A percentile compares a stretch with the other conserved stretches of the same genome.
Evolutionary conservation across 2,113 vertebrate species (phyloP).

Genomic region (Oreochromis aureus): DNA sequence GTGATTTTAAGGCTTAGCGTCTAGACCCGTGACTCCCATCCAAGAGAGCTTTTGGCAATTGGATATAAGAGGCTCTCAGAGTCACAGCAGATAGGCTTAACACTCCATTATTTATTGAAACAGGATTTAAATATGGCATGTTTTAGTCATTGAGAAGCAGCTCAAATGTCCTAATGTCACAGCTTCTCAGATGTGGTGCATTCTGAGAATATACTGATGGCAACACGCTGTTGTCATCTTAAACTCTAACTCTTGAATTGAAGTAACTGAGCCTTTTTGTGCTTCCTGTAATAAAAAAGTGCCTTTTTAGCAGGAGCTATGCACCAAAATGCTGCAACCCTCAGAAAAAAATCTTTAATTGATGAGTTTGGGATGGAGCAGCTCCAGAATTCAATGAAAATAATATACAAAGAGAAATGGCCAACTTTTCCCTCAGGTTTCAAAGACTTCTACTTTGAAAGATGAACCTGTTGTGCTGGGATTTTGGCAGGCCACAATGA

Average conservation of each 20-base stretch:
- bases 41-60: conserved; percentile 34
- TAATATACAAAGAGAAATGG: conserved; percentile 28
- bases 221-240: not conserved
- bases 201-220: not conserved
- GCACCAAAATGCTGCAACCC: not conserved
- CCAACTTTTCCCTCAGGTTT: conserved; percentile 12
- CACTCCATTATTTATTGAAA: conserved; percentile 44
- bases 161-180: not conserved
- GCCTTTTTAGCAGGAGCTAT: not conserved
- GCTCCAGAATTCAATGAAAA: conserved; percentile 39
- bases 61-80: conserved; percentile 15
- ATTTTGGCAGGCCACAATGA: conserved; percentile 36
- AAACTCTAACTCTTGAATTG: not conserved
- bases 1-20: conserved; percentile 38
- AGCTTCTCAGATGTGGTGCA: not conserved
- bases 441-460: conserved; percentile 56
- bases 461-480: conserved; percentile 52
- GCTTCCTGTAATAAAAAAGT: not conserved
- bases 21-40: conserved; percentile 13
- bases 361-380: conserved; percentile 33
- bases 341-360: conserved; percentile 32
- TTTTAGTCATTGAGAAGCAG: conserved; percentile 9
- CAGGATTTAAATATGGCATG: conserved; percentile 24
- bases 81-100: conserved; percentile 33
- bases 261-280: not conserved